Base-by-base conservation (phyloP, 1,140 invertebrate species). In the Mesaphorura yosii region DNA sequence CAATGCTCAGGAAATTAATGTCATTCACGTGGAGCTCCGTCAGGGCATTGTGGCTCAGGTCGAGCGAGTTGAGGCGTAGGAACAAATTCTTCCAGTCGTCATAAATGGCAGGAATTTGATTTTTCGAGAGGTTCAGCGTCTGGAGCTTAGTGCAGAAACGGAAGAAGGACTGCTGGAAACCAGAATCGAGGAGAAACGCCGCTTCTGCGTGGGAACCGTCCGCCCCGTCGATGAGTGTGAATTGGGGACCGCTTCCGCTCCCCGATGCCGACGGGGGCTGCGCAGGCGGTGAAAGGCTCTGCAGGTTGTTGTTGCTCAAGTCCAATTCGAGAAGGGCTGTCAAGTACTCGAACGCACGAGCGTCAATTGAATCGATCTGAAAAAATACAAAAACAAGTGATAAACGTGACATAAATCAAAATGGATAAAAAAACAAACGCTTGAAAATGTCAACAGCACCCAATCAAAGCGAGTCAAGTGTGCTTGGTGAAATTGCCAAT, bases 31-130 rank as follows among this genome's bases (percentile, higher is more conserved):
- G 38, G 26, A 62, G 34, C 19, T 19, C 28, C 17, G 10, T 49
- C 6, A 63, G 44, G 34, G 53, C 46, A 31, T 63, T 63, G 31
- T 58, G 45, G 20, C 51, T 53, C 40, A 63, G 27, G 37, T 63
- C 51, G 26, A 63, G 38, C 0, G 14, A 17, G 3, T 19, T 45
- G 31, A 63, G 39, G 12, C 48, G 14, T 10, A 37, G 20, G 5
- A 51, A 31, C 28, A 48, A 22, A 34, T 23, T 39, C n/a, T 19
- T 50, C 48, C 55, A 58, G 38, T 63, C 61, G n/a, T 49, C 40
- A 20, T 29, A 55, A 12, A 63, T 45, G 20, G 45, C 51, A 2
- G 22, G 34, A 10, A 63, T 52, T 14, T 34, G 20, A 47, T 63
- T 63, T 20, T 60, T 27, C n/a, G 41, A 48, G 3, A 60, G 27